Percentiles rank a stretch among this genome's conserved stretches.
These are phyloP conservation scores for Rhinogobius similis DNA, from an alignment of 2,113 vertebrate species.

Conservation along the genomic window DNA sequence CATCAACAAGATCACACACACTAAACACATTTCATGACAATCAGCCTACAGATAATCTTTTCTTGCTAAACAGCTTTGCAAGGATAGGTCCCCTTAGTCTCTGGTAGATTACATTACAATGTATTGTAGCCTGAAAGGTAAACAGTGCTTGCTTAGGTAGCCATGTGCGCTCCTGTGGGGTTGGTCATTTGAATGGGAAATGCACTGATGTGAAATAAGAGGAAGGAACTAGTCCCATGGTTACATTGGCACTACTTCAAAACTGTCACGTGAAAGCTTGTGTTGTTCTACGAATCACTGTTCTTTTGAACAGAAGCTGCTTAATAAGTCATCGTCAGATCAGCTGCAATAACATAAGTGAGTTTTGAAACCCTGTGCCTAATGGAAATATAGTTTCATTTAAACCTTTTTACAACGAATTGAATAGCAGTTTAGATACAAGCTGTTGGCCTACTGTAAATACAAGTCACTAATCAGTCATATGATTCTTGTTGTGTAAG, in stretches of 20 bases:
- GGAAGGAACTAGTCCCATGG: neutral
- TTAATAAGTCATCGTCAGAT: neutral
- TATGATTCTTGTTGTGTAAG: neutral
- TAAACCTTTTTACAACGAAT: neutral
- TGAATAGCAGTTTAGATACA: neutral
- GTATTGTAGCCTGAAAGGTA: neutral
- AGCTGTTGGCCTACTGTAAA: neutral
- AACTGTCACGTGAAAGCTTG: neutral
- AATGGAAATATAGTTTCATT: neutral
- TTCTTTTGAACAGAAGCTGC: neutral
- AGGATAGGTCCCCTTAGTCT: neutral
- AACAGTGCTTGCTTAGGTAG: neutral
- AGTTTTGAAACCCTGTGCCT: neutral
- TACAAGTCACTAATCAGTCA: neutral
- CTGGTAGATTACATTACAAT: neutral
- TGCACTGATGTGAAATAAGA: neutral
- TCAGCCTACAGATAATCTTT: neutral
- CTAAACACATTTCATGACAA: constrained; percentile 5
- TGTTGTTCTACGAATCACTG: neutral
- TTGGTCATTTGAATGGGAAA: constrained; percentile 1
- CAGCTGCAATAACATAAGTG: neutral
- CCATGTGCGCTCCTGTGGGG: neutral
- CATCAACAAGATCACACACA: constrained; percentile 26
- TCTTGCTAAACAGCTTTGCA: neutral
- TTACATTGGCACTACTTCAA: neutral